Evolutionary conservation across 2,797 vertebrate genomes (phyloP).

Genomic region (Alcedo quadribrachys): DNA sequence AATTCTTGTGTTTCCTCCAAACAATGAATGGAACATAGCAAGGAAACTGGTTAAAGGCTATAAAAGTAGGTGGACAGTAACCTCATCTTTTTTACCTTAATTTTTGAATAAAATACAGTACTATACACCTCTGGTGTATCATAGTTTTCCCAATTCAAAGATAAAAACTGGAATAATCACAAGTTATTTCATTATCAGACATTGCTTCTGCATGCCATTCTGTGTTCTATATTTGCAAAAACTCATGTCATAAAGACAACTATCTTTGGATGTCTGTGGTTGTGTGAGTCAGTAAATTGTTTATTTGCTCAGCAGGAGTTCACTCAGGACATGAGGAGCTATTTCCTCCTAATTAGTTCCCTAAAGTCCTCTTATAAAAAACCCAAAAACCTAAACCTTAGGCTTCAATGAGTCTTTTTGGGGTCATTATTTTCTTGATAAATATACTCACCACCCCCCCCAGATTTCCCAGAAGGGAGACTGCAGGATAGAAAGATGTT

Average conservation of each 20-base stretch:
- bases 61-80: not conserved
- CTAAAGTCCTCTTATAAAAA: conserved; percentile 64
- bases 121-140: not conserved
- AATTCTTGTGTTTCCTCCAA: not conserved
- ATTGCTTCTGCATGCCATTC: not conserved
- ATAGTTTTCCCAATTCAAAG: not conserved
- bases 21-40: not conserved
- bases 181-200: not conserved
- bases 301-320: conserved; percentile 67
- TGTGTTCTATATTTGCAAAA: not conserved
- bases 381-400: not conserved
- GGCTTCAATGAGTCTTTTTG: conserved; percentile 64
- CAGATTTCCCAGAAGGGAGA: conserved; percentile 57
- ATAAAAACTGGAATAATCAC: not conserved
- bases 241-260: not conserved
- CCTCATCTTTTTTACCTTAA: not conserved
- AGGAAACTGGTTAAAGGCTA: not conserved
- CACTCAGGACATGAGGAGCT: conserved; percentile 60
- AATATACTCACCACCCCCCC: conserved; percentile 49
- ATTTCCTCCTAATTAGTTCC: conserved; percentile 79
- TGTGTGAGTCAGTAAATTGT: conserved; percentile 57
- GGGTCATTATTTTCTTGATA: conserved; percentile 75
- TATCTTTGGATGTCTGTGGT: conserved; percentile 7
- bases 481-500: conserved; percentile 48
- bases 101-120: not conserved